These are phyloP conservation scores for Yponomeuta evonymella DNA, from an alignment of 2,888 invertebrate species.

Conservation along the genomic window DNA sequence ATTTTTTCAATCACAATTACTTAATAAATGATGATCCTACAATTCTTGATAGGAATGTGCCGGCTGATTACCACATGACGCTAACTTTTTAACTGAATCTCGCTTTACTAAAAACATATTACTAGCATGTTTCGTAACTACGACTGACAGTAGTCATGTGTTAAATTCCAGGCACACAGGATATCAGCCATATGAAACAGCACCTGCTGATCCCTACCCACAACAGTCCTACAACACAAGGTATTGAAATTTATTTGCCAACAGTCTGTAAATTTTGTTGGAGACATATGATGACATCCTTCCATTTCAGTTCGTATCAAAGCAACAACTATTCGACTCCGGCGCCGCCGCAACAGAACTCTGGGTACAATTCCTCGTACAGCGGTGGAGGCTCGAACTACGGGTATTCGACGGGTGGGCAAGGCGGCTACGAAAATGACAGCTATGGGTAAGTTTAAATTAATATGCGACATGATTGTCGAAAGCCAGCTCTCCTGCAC, in stretches of 20 bases:
- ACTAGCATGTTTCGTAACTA: not conserved
- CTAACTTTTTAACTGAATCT: constrained; percentile 45
- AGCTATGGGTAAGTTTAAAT: constrained; percentile 48
- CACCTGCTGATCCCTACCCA: constrained; percentile 54
- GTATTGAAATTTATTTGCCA: not conserved
- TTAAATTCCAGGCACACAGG: constrained; percentile 41
- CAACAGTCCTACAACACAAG: constrained; percentile 30
- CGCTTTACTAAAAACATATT: not conserved
- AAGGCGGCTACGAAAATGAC: constrained; percentile 58
- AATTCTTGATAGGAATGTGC: constrained; percentile 72
- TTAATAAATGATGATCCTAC: constrained; percentile 58
- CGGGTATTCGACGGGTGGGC: constrained; percentile 53
- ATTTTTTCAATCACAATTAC: not conserved
- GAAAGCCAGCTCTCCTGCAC: too few species aligned
- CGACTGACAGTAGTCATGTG: not conserved
- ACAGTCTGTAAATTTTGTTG: not conserved
- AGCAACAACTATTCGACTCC: constrained; percentile 51
- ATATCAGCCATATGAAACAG: constrained; percentile 63
- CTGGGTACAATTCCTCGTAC: constrained; percentile 49
- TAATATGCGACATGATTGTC: too few species aligned
- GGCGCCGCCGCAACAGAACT: constrained; percentile 39
- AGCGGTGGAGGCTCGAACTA: constrained; percentile 40
- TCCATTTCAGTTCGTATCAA: constrained; percentile 51
- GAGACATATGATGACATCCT: not conserved
- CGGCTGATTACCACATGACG: constrained; percentile 72